A percentile compares a stretch with the other conserved stretches of the same genome.
Evolutionary conservation across 23 tunicate genomes (phyloP).

Genomic region (Phallusia fumigata): DNA sequence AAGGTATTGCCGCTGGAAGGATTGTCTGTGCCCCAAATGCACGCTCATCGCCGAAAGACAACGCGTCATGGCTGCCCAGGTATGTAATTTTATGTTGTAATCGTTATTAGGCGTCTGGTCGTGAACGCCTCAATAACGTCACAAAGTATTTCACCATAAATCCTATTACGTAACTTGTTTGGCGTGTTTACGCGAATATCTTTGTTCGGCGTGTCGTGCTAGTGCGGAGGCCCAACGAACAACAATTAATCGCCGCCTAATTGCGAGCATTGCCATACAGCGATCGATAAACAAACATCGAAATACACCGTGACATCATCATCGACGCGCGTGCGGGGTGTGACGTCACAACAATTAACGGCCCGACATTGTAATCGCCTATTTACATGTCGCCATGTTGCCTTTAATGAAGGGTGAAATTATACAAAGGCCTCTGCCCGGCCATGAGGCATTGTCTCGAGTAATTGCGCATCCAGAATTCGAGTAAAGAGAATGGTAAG

Average conservation of each 20-base stretch:
- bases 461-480: background rate
- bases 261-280: background rate
- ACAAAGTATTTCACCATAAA: too few relatives aligned
- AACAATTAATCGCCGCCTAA: conserved; percentile 4
- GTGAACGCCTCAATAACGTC: too few relatives aligned
- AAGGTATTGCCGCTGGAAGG: conserved; percentile 97
- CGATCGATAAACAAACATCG: background rate
- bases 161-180: too few relatives aligned
- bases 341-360: conserved; percentile 2
- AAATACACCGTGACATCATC: background rate
- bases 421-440: background rate
- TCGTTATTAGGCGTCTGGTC: background rate
- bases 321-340: background rate
- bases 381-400: conserved; percentile 13
- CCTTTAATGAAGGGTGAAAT: conserved; percentile 12
- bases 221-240: background rate
- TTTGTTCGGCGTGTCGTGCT: background rate
- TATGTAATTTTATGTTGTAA: conserved; percentile 16
- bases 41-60: conserved; percentile 97
- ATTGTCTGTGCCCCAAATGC: conserved; percentile 95
- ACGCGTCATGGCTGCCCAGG: conserved; percentile 99
- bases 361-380: background rate
- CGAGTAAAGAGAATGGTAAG: background rate
- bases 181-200: background rate
- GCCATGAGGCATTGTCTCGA: background rate